Base-by-base conservation (phyloP, 2,113 vertebrate species). In the Riparia riparia region DNA sequence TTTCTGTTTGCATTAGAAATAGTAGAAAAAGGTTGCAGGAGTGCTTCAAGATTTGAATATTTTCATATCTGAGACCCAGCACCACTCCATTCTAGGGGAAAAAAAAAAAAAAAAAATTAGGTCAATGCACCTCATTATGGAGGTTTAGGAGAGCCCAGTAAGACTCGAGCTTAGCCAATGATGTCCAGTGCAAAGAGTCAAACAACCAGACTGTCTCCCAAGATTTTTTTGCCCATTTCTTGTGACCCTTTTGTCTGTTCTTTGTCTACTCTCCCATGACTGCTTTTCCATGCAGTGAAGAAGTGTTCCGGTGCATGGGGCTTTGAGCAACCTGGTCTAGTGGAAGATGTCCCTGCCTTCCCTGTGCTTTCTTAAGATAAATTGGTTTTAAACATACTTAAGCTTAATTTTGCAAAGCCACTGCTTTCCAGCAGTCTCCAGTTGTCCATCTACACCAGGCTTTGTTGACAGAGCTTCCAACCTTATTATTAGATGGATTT, bases 391-490 rank as follows among this genome's bases (percentile, higher is more conserved):
- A 39, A 12, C 0, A 1, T 14, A 12, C 7, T 73, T 73, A 29
- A 61, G 13, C 17, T 49, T 41, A 41, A 66, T 65, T n/a, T 84
- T 45, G 65, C 31, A 72, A 57, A 90, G 14, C 11, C 20, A 17
- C 17, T 51, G 21, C 37, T 66, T 89, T 77, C 58, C 13, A 49
- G 18, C 37, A n/a, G 32, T 64, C 18, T 76, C 42, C 37, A 12
- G 24, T 10, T 74, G 11, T 17, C 8, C 41, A 49, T n/a, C 42
- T 82, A 39, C 29, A 37, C 6, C 42, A 82, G 42, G 18, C 54
- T 93, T 93, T 85, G 19, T 31, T 17, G 12, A 69, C 78, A 77
- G 42, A 13, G 11, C 34, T 89, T 86, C 91, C 49, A 86, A 34
- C 15, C 19, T 73, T 22, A 37, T 9, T 53, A 50, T 80, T 50